These are phyloP conservation scores for Buteo buteo DNA, from an alignment of 2,113 vertebrate species.

Conservation along the genomic window DNA sequence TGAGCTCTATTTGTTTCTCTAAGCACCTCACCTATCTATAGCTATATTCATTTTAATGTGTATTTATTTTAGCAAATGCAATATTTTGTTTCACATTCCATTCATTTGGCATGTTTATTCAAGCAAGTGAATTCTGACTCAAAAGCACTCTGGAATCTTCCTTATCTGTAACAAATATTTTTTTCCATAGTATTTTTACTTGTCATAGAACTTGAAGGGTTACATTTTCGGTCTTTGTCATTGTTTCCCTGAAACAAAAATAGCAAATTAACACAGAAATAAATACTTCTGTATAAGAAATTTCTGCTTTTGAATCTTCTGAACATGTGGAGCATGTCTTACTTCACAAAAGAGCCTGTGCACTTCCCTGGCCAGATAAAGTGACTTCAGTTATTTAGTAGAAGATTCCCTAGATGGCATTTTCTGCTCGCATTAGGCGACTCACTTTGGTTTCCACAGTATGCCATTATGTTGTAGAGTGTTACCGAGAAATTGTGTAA, in stretches of 20 bases:
- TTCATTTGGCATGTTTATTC: conserved; percentile 51
- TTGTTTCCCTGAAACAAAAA: background rate
- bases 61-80: conserved; percentile 67
- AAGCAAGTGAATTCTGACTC: conserved; percentile 25
- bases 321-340: background rate
- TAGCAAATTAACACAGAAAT: background rate
- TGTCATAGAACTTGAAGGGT: background rate
- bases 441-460: background rate
- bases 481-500: background rate
- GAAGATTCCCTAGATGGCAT: background rate
- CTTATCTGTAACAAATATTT: background rate
- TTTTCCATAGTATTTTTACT: background rate
- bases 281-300: background rate
- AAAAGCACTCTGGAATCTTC: background rate
- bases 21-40: conserved; percentile 45
- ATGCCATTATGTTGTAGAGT: background rate
- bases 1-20: conserved; percentile 65
- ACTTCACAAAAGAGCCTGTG: background rate
- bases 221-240: background rate
- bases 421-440: background rate
- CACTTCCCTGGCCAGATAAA: background rate
- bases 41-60: conserved; percentile 35
- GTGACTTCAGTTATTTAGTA: background rate
- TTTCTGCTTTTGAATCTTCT: background rate
- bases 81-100: conserved; percentile 38